Base-by-base conservation (phyloP, 2,797 vertebrate genomes). In the Botia kubotai region DNA sequence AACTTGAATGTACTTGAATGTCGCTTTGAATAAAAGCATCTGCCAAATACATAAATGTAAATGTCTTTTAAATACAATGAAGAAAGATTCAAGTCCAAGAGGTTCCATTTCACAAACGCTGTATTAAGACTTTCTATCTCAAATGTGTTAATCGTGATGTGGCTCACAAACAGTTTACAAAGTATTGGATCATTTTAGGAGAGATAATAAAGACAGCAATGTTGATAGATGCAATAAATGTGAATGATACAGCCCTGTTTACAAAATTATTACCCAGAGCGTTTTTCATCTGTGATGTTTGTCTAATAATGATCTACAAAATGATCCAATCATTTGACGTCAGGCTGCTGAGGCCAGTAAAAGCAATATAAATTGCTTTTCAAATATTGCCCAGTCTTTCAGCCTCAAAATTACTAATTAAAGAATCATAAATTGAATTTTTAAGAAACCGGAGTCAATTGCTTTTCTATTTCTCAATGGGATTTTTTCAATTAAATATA, bases 271-370 rank as follows among this genome's bases (percentile, higher is more conserved):
- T 63, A 63, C 60, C 60, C 60, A 29, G 23, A 63, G 60, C 60
- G 2, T 63, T 63, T 63, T 16, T n/a, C 43, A 46, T 6, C 6
- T 33, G 26, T 4, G 7, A 4, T 17, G 60, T 55, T 55, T 17
- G 16, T n/a, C 52, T 55, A 17, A 63, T 63, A 33, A 63, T 13
- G 7, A 33, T 63, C 26, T 63, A 63, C 23, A 33, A 63, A 63
- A 63, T 63, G 60, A 33, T 63, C 60, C 60, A 63, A 63, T 63
- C 13, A 29, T 62, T 62, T 63, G 60, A 63, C 60, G 33, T 29
- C 60, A 63, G 26, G 26, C 11, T 21, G 23, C 21, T 60, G 13
- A 13, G 19, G 66, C 46, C 46, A 48, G 21, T 48, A 4, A 26
- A 21, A n/a, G 16, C 69, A 53, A 33, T 33, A 33, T 53, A n/a